Base-by-base conservation (phyloP, 2,797 vertebrate species). In the Sebastes trivittatus region DNA sequence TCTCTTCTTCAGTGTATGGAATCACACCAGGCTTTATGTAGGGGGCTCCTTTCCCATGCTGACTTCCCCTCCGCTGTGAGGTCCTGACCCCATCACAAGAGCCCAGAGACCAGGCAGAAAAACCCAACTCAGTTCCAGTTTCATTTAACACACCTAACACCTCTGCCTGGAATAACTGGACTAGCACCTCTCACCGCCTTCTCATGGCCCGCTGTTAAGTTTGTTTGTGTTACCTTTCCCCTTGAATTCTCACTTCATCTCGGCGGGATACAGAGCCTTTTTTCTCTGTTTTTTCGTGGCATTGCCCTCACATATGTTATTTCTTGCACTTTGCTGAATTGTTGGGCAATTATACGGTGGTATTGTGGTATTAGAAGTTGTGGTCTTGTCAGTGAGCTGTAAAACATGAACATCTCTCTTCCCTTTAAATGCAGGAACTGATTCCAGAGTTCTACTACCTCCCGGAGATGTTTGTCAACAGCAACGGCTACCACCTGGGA, bases 401-500 rank as follows among this genome's bases (percentile, higher is more conserved):
- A 74, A 59, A 73, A 72, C 13, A 49, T 16, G 7, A 71, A 30
- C 34, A 16, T 83, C 54, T 87, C 27, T 84, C 14, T 80, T 67
- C 16, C 20, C 76, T 68, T 60, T 3, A 73, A 63, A 58, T 4
- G 2, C 84, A 99, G 98, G 98, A 99, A 65, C 94, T 99, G 89
- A 98, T 97, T 92, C 98, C 98, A 9, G 98, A 99, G 93, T 99
- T 99, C 95, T 99, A 97, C 94, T 99, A 99, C 92, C 96, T 99
- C 64, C 98, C 98, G 0, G 98, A 99, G 94, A 99, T 99, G 98
- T 98, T 99, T 91, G 97, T 98, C 91, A 99, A 99, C 96, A 98
- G 95, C 84, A 99, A 98, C 25, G 96, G 95, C 34, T 99, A 98
- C 90, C 96, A 96, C 84, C 94, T 99, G 71, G 98, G 98, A 14